Evolutionary conservation across 2,113 vertebrate species (phyloP), one percentile per base, ranked within the genome.

Genomic region (Neopipo cinnamomea): DNA sequence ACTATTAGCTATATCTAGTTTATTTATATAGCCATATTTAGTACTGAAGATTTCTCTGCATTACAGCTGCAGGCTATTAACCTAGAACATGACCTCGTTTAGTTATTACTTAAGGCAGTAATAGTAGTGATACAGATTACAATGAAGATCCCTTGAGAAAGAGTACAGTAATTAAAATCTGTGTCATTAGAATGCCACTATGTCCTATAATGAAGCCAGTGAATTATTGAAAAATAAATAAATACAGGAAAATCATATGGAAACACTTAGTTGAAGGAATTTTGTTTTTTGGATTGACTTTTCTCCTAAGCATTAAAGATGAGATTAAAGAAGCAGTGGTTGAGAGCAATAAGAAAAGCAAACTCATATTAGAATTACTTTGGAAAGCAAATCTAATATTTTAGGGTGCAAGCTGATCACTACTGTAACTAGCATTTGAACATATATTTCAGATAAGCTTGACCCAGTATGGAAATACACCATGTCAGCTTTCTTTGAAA

Each of bases 41-140:
- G 83, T 91, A 67, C 39, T 88, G 58, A 58, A 95, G 85, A 66
- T 72, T 95, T 96, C 68, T 75, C 67, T 94, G 90, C 86, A 85
- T 62, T 95, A 67, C 89, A 91, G 91, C 95, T 97, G 92, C 68
- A 97, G 87, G 88, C 90, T 97, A 93, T 98, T 98, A 98, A 97
- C 95, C 81, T 93, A 85, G 89, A 91, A 67, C 81, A 88, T 78
- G 94, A 97, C 81, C 89, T 97, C 97, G 91, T 96, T 93, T 95
- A 94, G 92, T 88, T 82, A 68, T 96, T 91, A 96, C 91, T 97
- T 96, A 96, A 96, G 86, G 76, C 77, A 95, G 68, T 50, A 82
- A 78, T 53, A 82, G 71, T 30, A 81, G 86, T 53, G n/a, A 86
- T 90, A 70, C 55, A 95, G 85, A 75, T 85, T 89, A 67, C 88